Evolutionary conservation across 2,888 invertebrate species (phyloP), one percentile per base, ranked within the genome.

Genomic region (Scelioninae gen. 1): DNA sequence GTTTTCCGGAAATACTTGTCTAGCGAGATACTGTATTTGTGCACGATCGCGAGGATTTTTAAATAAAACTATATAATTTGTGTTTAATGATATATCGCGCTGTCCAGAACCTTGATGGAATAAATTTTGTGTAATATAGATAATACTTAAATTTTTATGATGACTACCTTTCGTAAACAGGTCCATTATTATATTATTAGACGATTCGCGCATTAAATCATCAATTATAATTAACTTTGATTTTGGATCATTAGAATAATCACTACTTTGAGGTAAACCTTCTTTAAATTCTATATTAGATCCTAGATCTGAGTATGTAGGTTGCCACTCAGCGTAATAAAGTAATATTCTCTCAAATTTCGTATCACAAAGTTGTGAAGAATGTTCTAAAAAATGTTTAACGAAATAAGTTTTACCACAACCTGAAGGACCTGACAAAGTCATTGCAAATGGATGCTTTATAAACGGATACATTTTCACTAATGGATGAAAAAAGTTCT

Each of bases 151-250:
- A 34, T 34, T 34, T 34, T 34, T 34, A 34, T 85, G 84, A 65
- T 85, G 85, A 29, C 83, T 83, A 0, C 85, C 86, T 62, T 85
- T 86, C 2, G 83, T 84, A 69, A 87, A 86, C 3, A 85, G 78
- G 76, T 87, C 83, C 0, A 84, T 72, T 31, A 87, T 66, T 0
- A 15, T 34, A 1, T 23, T 51, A 31, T 63, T 79, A 8, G 69
- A 79, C 0, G 78, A 68, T 58, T 78, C 69, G 5, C 65, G 55
- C 63, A 75, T 63, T 6, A 81, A 23, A 58, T 81, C 80, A 11
- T 80, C 74, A 31, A 80, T 71, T 7, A 79, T 72, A 9, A 53
- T 9, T 31, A 53, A 53, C 15, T 53, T 6, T 6, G 45, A n/a
- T 45, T 45, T 45, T 9, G 5, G 5, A 45, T 45, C 45, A n/a